Conservation (phyloP, 53 echinoderm and acorn worm genomes). For the Luidia sarsii region DNA sequence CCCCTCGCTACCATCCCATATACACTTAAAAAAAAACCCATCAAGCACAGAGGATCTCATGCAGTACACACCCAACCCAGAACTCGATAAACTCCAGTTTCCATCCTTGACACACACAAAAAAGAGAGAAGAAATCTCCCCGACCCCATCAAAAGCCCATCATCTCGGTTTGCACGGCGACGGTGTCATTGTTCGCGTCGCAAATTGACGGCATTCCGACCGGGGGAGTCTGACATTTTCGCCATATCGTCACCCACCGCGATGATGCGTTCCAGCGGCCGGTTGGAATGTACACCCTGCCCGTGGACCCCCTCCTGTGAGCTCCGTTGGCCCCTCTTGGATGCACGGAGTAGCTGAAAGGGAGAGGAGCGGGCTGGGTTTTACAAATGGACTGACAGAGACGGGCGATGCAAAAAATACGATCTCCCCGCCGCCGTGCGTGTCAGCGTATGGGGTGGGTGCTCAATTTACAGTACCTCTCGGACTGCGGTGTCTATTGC, state of each 20-base stretch:
- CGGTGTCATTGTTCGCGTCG: conserved; percentile 54
- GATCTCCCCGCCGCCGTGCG: no score
- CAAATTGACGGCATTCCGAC: conserved; percentile 57
- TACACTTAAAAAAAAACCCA: conserved; percentile 61
- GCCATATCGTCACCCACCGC: conserved; percentile 36
- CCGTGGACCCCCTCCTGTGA: neutral
- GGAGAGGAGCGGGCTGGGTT: no score
- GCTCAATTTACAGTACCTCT: no score
- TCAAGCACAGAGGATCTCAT: no score
- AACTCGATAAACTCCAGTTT: conserved; percentile 18
- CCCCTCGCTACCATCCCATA: conserved; percentile 81
- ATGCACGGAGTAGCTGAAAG: no score
- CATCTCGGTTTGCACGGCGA: conserved; percentile 62
- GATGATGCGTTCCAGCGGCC: conserved; percentile 30
- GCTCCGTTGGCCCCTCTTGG: no score
- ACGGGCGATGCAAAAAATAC: no score
- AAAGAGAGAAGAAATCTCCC: conserved; percentile 11
- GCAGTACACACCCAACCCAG: neutral
- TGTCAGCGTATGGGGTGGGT: no score
- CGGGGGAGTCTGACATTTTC: conserved; percentile 63
- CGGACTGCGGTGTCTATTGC: no score
- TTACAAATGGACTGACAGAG: no score
- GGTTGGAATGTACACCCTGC: conserved; percentile 14
- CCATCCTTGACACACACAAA: neutral
- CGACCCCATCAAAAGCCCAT: conserved; percentile 80